A percentile compares a stretch with the other conserved stretches of the same genome.
Conservation (phyloP, 2,113 vertebrate species). For the Merops nubicus region DNA sequence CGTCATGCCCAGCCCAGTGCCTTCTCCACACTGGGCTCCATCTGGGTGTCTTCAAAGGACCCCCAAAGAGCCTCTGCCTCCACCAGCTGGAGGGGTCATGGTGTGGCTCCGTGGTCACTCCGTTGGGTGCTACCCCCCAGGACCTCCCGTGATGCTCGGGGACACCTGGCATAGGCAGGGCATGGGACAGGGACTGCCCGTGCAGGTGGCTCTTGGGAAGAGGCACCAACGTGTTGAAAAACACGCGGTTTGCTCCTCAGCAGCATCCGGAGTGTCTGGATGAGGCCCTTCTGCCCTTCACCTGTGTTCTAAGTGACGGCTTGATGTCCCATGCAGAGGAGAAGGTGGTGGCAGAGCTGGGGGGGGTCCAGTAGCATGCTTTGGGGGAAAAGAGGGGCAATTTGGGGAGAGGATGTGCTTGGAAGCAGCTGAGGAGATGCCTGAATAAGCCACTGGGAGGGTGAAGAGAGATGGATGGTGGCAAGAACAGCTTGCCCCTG, state of each 20-base stretch:
- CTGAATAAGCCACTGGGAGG: not conserved
- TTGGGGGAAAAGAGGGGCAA: not conserved
- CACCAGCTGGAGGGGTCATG: rapidly evolving
- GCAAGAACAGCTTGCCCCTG: not conserved
- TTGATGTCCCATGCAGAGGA: not conserved
- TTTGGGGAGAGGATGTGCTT: not conserved
- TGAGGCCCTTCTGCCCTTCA: not conserved
- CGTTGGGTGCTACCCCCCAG: too few relatives aligned
- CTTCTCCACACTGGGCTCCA: not conserved
- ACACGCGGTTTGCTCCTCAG: not conserved
- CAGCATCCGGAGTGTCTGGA: not conserved
- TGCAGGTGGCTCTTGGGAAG: rapidly evolving
- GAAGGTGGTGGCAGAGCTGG: not conserved
- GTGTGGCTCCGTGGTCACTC: not conserved
- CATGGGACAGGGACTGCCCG: not conserved
- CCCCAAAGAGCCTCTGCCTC: not conserved
- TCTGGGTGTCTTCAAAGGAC: not conserved
- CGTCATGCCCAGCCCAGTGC: rapidly evolving
- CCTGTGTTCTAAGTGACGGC: not conserved
- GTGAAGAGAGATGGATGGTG: not conserved
- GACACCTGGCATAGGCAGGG: not conserved
- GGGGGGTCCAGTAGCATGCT: not conserved
- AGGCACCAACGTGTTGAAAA: not conserved
- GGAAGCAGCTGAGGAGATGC: not conserved
- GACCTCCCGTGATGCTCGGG: rapidly evolving